phyloP scores from a whole-genome alignment of 2,888 invertebrate genomes.

The Stratiomys singularior region DNA sequence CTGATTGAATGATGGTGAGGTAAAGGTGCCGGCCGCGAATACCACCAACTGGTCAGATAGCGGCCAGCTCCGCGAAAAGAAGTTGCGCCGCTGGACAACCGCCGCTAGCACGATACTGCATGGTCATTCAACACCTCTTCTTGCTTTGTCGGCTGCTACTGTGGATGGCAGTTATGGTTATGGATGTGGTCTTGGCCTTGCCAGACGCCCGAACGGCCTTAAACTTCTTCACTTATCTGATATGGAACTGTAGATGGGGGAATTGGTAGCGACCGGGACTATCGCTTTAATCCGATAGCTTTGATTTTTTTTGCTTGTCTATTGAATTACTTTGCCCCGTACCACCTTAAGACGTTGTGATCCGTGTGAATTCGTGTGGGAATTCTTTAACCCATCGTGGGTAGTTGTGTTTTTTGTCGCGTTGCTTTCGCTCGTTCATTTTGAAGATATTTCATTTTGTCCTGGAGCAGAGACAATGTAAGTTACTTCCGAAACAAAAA shows the following conservation, averaged over 20 bases:
- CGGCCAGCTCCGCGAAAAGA: not conserved
- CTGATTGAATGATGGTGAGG: not conserved
- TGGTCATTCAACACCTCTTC: not conserved
- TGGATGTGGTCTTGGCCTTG: constrained; percentile 31
- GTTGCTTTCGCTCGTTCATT: too few relatives aligned
- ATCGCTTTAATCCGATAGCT: constrained; percentile 9
- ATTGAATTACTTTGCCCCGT: too few relatives aligned
- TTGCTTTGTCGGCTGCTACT: not conserved
- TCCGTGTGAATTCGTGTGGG: too few relatives aligned
- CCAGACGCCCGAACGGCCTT: not conserved
- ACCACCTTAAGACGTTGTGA: too few relatives aligned
- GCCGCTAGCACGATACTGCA: not conserved
- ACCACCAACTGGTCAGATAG: constrained; percentile 20
- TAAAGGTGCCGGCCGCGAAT: constrained; percentile 23
- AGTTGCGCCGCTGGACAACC: constrained; percentile 11
- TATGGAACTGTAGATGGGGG: not conserved
- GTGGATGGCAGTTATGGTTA: not conserved
- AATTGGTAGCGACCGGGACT: not conserved
- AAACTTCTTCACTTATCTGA: not conserved
- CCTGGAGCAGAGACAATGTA: too few relatives aligned
- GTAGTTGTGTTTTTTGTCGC: too few relatives aligned
- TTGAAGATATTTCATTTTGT: too few relatives aligned
- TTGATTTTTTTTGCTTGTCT: constrained; percentile 6
- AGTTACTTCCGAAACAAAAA: too few relatives aligned
- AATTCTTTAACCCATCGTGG: too few relatives aligned